Evolutionary conservation across 2,888 invertebrate genomes (phyloP), one percentile per base, ranked within the genome.

Genomic region (Diogma glabrata): DNA sequence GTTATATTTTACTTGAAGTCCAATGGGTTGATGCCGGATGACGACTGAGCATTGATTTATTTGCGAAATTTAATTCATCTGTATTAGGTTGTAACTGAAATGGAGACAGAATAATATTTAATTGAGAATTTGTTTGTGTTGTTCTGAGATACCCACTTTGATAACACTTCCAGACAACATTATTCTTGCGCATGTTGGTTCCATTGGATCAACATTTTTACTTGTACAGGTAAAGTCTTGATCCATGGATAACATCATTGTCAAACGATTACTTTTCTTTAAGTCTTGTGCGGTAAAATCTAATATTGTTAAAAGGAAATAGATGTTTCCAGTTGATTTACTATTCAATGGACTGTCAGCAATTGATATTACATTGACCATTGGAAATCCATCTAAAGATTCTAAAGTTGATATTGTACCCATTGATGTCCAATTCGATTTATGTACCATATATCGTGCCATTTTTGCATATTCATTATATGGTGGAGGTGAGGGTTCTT

Each of bases 301-400:
- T 54, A 69, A 56, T 55, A 65, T 64, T 3, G 67, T 68, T 22
- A 70, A 57, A 52, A 68, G 52, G 48, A 69, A 70, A 24, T 60
- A 67, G 55, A 70, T 65, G 4, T 53, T 52, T 12, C 70, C 70
- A 6, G 69, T 66, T 1, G 71, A 68, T 14, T 54, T 49, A 1
- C 54, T 61, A 8, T 52, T 49, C 4, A 16, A 52, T 45, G 57
- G 58, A 36, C 61, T 65, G 50, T 70, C 70, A 30, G 69, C 66
- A n/a, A 67, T 59, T 1, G 71, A 64, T n/a, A 70, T 63, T 6
- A 70, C 60, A 57, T 69, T 70, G 2, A 70, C 70, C 66, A 70
- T 69, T 17, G 70, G 71, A 56, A 61, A 69, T 17, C 61, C 64
- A 8, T 60, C 53, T 10, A 67, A 58, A 30, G 55, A 51, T 4